These are phyloP conservation scores for Drosophila algonquin DNA, from an alignment of 2,888 invertebrate species.

Conservation along the genomic window DNA sequence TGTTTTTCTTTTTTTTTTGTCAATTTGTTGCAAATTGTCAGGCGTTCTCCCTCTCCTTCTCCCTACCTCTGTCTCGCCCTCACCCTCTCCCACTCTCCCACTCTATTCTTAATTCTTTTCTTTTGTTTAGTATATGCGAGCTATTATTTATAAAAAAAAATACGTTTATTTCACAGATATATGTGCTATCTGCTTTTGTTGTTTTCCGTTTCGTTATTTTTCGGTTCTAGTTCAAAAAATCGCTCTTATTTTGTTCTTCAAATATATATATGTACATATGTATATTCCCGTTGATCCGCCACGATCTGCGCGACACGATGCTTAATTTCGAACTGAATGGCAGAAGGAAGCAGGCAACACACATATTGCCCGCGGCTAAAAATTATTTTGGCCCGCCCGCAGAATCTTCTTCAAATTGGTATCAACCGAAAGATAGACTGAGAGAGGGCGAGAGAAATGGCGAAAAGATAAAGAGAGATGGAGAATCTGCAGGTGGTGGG, in stretches of 20 bases:
- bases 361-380: conserved; percentile 61
- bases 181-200: conserved; percentile 49
- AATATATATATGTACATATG: conserved; percentile 13
- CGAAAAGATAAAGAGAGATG: neutral
- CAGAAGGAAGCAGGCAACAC: conserved; percentile 30
- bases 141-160: conserved; percentile 67
- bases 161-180: conserved; percentile 45
- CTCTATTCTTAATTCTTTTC: conserved; percentile 30
- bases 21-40: conserved; percentile 75
- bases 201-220: conserved; percentile 25
- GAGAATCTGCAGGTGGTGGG: neutral
- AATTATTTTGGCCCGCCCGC: conserved; percentile 66
- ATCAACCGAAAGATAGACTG: conserved; percentile 13
- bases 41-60: conserved; percentile 37
- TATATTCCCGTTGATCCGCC: conserved; percentile 17
- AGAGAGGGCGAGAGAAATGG: conserved; percentile 39
- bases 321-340: conserved; percentile 73
- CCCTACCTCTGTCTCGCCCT: no score
- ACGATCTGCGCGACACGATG: conserved; percentile 68
- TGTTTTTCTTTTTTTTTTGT: conserved; percentile 33
- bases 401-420: conserved; percentile 42
- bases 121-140: conserved; percentile 56
- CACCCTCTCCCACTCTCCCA: conserved; percentile 11
- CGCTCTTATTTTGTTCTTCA: conserved; percentile 7
- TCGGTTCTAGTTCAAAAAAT: conserved; percentile 23